phyloP scores from a whole-genome alignment of 2,113 vertebrate species.

The Gallinago media region DNA sequence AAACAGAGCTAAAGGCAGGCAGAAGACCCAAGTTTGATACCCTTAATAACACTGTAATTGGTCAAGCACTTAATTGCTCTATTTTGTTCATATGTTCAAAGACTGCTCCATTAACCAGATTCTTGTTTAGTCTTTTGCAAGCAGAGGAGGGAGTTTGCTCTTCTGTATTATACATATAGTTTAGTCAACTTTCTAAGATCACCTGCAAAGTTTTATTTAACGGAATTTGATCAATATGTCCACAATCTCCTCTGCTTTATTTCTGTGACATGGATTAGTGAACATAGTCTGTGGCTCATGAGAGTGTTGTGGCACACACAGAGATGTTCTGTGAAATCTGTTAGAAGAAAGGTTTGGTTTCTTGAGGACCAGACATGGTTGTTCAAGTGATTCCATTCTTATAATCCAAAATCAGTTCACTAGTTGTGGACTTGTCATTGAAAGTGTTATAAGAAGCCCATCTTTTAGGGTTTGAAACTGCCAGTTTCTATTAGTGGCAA shows the following conservation, averaged over 20 bases:
- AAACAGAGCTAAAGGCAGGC: not conserved
- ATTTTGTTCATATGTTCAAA: not conserved
- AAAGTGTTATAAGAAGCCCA: not conserved
- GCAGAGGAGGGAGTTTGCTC: not conserved
- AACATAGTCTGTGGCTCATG: not conserved
- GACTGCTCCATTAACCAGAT: not conserved
- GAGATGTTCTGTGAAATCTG: not conserved
- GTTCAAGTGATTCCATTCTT: not conserved
- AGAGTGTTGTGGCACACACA: not conserved
- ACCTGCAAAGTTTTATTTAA: not conserved
- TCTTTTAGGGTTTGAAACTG: constrained; percentile 2
- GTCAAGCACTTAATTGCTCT: not conserved
- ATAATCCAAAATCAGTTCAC: not conserved
- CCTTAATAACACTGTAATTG: not conserved
- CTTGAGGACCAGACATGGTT: not conserved
- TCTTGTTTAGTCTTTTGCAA: not conserved
- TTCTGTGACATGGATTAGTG: not conserved
- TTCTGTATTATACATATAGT: not conserved
- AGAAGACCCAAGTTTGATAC: not conserved
- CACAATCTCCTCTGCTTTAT: not conserved
- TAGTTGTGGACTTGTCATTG: not conserved
- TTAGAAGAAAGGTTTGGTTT: not conserved
- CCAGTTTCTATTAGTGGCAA: not conserved
- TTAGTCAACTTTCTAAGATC: not conserved
- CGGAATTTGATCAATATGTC: not conserved